Conservation (phyloP, 2,113 vertebrate species). For the Pseudois nayaur region DNA sequence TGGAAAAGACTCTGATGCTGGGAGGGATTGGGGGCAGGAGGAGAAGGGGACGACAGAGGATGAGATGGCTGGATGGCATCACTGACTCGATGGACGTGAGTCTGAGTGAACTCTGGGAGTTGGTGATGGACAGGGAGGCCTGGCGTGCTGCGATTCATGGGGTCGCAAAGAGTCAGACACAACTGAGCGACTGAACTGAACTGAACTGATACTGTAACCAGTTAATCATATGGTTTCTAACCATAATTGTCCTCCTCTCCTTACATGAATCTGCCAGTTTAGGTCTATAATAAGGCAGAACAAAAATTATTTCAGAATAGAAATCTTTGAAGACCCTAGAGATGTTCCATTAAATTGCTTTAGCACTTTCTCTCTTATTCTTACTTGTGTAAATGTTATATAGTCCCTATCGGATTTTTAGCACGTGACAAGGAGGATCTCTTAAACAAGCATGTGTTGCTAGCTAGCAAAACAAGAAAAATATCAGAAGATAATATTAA, state of each 20-base stretch:
- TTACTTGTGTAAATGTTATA: background rate
- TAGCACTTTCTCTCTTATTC: constrained; percentile 7
- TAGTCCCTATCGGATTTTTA: background rate
- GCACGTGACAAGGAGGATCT: background rate
- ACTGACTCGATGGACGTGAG: too few species aligned
- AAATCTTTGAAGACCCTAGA: background rate
- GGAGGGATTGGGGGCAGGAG: too few species aligned
- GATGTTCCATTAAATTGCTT: background rate
- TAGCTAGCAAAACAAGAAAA: background rate
- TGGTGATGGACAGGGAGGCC: too few species aligned
- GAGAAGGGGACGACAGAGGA: too few species aligned
- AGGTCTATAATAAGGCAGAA: background rate
- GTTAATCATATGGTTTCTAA: background rate
- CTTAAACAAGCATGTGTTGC: background rate
- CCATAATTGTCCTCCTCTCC: background rate
- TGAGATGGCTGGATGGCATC: too few species aligned
- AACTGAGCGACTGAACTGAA: too few species aligned
- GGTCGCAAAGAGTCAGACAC: too few species aligned
- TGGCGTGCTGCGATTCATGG: too few species aligned
- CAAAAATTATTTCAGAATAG: background rate
- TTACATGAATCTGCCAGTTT: background rate
- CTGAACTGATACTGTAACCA: background rate
- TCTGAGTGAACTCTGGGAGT: too few species aligned
- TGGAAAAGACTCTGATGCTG: too few species aligned
- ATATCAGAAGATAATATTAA: background rate